Evolutionary conservation across 2,797 vertebrate species (phyloP).

Genomic region (Brachymystax lenok): DNA sequence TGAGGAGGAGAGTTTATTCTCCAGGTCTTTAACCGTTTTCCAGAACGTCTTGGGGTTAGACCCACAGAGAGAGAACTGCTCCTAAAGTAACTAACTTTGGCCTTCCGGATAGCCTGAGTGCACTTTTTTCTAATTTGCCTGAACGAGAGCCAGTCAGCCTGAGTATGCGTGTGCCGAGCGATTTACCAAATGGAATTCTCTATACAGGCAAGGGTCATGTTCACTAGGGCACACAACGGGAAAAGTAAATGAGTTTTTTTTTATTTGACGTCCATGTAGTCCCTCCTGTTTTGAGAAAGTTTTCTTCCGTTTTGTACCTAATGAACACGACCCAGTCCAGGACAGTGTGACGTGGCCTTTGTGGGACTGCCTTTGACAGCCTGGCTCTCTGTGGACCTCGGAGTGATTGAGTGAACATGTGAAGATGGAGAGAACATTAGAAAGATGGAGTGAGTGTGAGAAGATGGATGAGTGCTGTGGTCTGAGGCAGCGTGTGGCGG

Average conservation of each 20-base stretch:
- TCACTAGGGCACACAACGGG: background rate
- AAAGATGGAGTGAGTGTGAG: slow-evolving; percentile 58
- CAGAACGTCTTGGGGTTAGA: no score
- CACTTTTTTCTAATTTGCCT: no score
- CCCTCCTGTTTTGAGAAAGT: background rate
- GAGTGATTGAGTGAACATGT: slow-evolving; percentile 65
- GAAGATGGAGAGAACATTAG: slow-evolving; percentile 57
- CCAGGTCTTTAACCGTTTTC: no score
- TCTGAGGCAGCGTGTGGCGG: background rate
- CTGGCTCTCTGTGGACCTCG: slow-evolving; percentile 45
- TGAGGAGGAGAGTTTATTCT: no score
- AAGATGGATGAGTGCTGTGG: slow-evolving; percentile 13
- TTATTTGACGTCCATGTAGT: background rate
- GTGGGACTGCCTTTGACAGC: no score
- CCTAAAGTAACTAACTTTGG: no score
- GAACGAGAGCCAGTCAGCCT: no score
- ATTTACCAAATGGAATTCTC: no score
- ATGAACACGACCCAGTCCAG: background rate
- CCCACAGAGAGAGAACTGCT: no score
- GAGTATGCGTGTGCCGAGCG: no score
- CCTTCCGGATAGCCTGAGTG: no score
- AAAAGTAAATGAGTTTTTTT: background rate
- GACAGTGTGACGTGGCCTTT: no score
- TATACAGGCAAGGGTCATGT: background rate
- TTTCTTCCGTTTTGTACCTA: background rate